Conservation (phyloP, 2,888 invertebrate genomes). For the Eueremaeus valkanovi region DNA sequence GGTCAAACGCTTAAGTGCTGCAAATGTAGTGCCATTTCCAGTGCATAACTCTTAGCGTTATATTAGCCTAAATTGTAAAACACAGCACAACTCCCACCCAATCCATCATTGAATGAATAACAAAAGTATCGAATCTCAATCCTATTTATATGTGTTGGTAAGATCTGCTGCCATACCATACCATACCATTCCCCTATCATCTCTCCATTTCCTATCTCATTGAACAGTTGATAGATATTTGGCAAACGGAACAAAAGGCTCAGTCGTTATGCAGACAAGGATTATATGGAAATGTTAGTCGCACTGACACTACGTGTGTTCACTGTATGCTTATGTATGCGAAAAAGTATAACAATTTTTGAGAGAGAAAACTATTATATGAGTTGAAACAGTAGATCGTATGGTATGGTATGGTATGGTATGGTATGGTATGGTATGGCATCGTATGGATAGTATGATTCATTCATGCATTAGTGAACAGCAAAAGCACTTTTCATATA, state of each 20-base stretch:
- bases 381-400: not conserved
- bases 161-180: not conserved
- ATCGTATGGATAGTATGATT: conserved; percentile 6
- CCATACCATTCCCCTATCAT: not conserved
- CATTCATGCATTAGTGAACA: not conserved
- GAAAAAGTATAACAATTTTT: not conserved
- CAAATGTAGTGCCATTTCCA: not conserved
- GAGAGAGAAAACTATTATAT: conserved; percentile 1
- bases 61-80: conserved; percentile 8
- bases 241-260: not conserved
- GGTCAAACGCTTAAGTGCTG: not conserved
- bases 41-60: not conserved
- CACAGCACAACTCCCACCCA: not conserved
- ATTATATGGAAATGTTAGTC: not conserved
- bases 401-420: no score
- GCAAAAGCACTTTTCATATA: not conserved
- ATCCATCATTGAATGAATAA: not conserved
- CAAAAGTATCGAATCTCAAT: not conserved
- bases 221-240: not conserved
- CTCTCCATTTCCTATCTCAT: conserved; percentile 3
- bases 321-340: not conserved
- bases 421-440: no score
- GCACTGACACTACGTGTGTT: not conserved
- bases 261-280: not conserved
- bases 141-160: not conserved